Conservation (phyloP, 1,140 invertebrate species). For the Lucilia cuprina region DNA sequence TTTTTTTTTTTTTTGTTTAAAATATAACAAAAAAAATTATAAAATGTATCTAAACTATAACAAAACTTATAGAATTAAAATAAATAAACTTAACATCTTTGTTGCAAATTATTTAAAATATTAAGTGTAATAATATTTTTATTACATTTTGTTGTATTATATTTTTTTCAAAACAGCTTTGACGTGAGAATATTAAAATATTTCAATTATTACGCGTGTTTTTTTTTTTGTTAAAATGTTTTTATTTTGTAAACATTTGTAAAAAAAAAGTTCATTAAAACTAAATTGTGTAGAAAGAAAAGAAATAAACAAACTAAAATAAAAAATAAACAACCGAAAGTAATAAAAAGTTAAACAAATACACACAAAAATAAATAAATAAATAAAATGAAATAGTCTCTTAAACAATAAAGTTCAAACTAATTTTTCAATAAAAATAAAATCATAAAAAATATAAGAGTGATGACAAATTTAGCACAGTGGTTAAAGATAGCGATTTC, state of each 20-base stretch:
- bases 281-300: background rate
- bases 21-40: too few relatives aligned
- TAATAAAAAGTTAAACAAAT: background rate
- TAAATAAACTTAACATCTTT: background rate
- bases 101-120: background rate
- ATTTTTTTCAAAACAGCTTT: background rate
- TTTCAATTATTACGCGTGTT: constrained; percentile 7
- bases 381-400: background rate
- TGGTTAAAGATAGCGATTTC: background rate
- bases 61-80: too few relatives aligned
- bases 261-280: background rate
- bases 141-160: background rate
- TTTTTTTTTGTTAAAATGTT: background rate
- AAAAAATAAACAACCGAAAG: background rate
- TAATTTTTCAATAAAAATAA: background rate
- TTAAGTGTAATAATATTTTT: background rate
- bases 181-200: constrained; percentile 15
- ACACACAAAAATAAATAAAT: too few relatives aligned
- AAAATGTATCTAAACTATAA: too few relatives aligned
- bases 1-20: too few relatives aligned
- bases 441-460: background rate
- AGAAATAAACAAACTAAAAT: background rate
- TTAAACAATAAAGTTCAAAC: background rate
- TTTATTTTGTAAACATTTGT: background rate
- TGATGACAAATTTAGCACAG: background rate